Base-by-base conservation (phyloP, 2,113 vertebrate genomes). In the Rhagologus leucostigma region DNA sequence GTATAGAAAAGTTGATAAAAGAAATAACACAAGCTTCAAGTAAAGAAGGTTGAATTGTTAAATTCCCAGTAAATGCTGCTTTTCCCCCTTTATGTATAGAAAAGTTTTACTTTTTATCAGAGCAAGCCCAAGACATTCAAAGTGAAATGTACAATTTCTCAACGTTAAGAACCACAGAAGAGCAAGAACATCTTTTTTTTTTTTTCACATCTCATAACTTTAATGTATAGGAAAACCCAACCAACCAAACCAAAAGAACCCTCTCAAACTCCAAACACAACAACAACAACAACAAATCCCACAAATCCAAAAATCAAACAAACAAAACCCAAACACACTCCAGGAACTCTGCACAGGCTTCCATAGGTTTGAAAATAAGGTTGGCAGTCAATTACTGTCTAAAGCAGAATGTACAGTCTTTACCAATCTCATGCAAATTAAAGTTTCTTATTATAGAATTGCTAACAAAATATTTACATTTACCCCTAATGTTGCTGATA, bases 1-100 rank as follows among this genome's bases (percentile, higher is more conserved):
- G 46, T 67, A 96, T 56, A 95, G 85, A 11, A 92, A 95, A 96
- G 95, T 91, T 76, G 90, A 74, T 87, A 94, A 68, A 95, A 97
- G 97, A 50, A 96, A 67, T 50, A 88, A 91, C 82, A 95, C 17
- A 94, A 56, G 63, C 67, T 95, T 96, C 76, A 60, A 95, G 94
- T 94, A 96, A 97, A 85, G 52, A 96, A 96, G 53, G 87, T 35
- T 91, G 75, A 89, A 96, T 78, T 86, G 65, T 73, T 81, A 88
- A 93, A 84, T 87, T 93, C 80, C 35, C 52, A 90, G 41, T 78
- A 97, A 96, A 63, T 84, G 75, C 18, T 94, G 59, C 44, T 93
- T 96, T 95, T 96, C 75, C 74, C 88, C 67, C 33, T n/a, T 56
- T 63, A 67, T 32, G 29, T 46, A 87, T 90, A 87, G 24, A 74